Evolutionary conservation across 1,140 invertebrate species (phyloP).

Genomic region (Anoplophora glabripennis): DNA sequence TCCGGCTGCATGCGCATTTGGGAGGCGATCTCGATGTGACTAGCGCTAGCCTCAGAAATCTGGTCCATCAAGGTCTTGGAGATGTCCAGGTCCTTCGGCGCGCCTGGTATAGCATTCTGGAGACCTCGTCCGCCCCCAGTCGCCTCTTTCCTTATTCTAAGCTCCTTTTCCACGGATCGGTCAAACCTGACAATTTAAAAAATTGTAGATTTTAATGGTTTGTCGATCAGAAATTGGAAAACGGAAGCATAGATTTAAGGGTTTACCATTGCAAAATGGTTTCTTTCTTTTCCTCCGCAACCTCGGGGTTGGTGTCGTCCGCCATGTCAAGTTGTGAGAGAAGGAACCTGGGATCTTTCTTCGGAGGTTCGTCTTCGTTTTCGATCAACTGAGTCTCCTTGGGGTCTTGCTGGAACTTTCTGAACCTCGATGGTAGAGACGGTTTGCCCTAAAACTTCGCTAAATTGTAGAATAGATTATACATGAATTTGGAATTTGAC

Average conservation of each 20-base stretch:
- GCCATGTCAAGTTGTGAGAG: slow-evolving; percentile 16
- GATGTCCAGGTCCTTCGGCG: slow-evolving; percentile 18
- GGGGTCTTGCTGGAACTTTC: not conserved
- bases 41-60: slow-evolving; percentile 37
- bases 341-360: slow-evolving; percentile 16
- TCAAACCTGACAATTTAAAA: slow-evolving; percentile 37
- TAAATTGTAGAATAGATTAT: not conserved
- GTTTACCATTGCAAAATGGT: slow-evolving; percentile 35
- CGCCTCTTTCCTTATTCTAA: slow-evolving; percentile 33
- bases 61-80: slow-evolving; percentile 25
- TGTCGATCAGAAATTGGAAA: no score
- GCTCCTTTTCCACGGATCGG: slow-evolving; percentile 40
- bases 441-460: slow-evolving; percentile 17
- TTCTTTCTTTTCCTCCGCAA: slow-evolving; percentile 23
- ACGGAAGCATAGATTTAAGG: not conserved
- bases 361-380: slow-evolving; percentile 2
- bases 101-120: slow-evolving; percentile 9
- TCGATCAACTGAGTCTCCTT: not conserved
- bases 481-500: slow-evolving; percentile 9
- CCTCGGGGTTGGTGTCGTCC: slow-evolving; percentile 3
- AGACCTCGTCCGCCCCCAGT: not conserved
- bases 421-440: not conserved
- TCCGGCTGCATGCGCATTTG: slow-evolving; percentile 36
- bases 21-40: slow-evolving; percentile 39
- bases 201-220: not conserved